Evolutionary conservation across 2,797 vertebrate species (phyloP).

Genomic region (Crypturellus tataupa): DNA sequence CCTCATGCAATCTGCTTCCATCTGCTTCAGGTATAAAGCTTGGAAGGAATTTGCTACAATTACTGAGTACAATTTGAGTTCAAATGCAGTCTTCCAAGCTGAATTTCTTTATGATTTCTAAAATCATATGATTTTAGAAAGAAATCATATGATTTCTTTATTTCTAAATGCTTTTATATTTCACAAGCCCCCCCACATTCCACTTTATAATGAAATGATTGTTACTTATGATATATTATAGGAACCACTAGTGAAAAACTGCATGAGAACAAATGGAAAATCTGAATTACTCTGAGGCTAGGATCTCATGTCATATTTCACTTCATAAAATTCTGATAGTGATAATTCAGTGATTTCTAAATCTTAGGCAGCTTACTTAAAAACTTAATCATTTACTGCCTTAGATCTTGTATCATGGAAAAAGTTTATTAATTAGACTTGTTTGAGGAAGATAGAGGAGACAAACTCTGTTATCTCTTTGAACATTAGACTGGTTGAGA

Average conservation of each 20-base stretch:
- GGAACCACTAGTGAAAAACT: not conserved
- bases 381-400: not conserved
- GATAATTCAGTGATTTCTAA: not conserved
- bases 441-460: not conserved
- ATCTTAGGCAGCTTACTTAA: not conserved
- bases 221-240: constrained; percentile 8
- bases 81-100: not conserved
- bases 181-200: not conserved
- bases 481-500: not conserved
- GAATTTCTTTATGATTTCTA: not conserved
- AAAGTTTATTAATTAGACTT: not conserved
- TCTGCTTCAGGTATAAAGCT: constrained; percentile 72
- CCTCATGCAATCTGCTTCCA: constrained; percentile 66
- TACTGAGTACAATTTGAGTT: constrained; percentile 48
- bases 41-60: constrained; percentile 47
- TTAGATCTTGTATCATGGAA: not conserved
- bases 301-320: not conserved
- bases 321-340: not conserved
- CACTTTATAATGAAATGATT: not conserved
- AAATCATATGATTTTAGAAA: no score
- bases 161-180: not conserved
- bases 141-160: no score
- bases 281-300: not conserved
- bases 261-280: not conserved
- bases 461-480: not conserved